phyloP scores from a whole-genome alignment of 2,888 invertebrate species.

The Notocelia uddmanniana region DNA sequence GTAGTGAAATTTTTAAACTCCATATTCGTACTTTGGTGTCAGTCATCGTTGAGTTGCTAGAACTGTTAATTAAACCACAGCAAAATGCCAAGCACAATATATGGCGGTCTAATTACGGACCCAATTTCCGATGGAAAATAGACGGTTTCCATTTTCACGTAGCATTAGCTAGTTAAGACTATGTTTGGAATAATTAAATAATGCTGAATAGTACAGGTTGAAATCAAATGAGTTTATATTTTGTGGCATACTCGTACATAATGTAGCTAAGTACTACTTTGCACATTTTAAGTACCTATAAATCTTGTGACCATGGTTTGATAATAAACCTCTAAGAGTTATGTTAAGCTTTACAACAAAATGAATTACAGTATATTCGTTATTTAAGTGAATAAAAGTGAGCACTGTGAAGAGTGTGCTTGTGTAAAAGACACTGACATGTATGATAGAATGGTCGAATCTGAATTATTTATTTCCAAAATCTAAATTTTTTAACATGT shows the following conservation, averaged over 20 bases:
- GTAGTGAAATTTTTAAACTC: slow-evolving; percentile 28
- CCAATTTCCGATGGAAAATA: slow-evolving; percentile 63
- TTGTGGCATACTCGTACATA: neutral
- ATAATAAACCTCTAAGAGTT: too few species aligned
- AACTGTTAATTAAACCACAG: slow-evolving; percentile 74
- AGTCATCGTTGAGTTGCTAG: slow-evolving; percentile 63
- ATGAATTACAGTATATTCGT: too few species aligned
- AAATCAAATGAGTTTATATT: neutral
- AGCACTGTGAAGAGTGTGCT: too few species aligned
- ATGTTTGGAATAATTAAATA: slow-evolving; percentile 21
- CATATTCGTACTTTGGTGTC: slow-evolving; percentile 58
- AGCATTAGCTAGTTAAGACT: slow-evolving; percentile 17
- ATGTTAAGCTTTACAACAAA: too few species aligned
- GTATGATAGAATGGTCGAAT: too few species aligned
- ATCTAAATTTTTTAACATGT: too few species aligned
- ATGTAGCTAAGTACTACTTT: too few species aligned
- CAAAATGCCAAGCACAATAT: slow-evolving; percentile 68
- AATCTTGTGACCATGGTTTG: too few species aligned
- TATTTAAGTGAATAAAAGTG: too few species aligned
- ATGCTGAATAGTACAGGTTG: slow-evolving; percentile 7
- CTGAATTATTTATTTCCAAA: too few species aligned
- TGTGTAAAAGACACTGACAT: too few species aligned
- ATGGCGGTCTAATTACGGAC: slow-evolving; percentile 58
- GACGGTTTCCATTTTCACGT: slow-evolving; percentile 47
- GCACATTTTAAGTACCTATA: too few species aligned